A percentile compares a stretch with the other conserved stretches of the same genome.
These are phyloP conservation scores for Frieseomelitta varia DNA, from an alignment of 1,140 invertebrate genomes.

Conservation along the genomic window DNA sequence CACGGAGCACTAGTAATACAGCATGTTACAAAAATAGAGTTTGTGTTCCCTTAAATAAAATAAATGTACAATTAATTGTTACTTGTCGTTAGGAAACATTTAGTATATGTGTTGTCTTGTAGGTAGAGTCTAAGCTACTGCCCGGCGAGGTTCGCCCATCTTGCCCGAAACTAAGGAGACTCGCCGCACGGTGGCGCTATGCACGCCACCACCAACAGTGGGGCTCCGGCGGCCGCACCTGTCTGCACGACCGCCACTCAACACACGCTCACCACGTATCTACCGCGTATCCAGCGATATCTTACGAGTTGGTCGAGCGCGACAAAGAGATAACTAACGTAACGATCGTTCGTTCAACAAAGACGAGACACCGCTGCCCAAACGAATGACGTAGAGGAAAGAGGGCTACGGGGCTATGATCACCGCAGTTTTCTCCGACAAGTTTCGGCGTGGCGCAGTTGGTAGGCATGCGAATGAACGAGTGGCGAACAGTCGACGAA, in stretches of 20 bases:
- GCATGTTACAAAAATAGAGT: constrained; percentile 76
- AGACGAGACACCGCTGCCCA: background rate
- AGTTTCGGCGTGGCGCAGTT: constrained; percentile 55
- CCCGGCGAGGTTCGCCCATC: constrained; percentile 80
- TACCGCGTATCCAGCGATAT: constrained; percentile 4
- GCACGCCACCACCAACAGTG: constrained; percentile 37
- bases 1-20: constrained; percentile 64
- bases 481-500: constrained; percentile 22
- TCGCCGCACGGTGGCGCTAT: constrained; percentile 69
- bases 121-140: constrained; percentile 82
- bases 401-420: constrained; percentile 20
- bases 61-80: constrained; percentile 73
- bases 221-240: constrained; percentile 75
- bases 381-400: constrained; percentile 26
- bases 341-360: background rate
- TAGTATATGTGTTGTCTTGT: constrained; percentile 79
- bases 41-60: constrained; percentile 72
- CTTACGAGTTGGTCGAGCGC: constrained; percentile 15
- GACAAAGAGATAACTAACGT: constrained; percentile 35
- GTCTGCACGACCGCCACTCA: constrained; percentile 62
- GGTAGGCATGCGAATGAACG: constrained; percentile 59
- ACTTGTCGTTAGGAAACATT: constrained; percentile 78
- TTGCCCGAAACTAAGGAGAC: constrained; percentile 76
- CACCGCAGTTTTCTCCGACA: constrained; percentile 36
- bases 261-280: constrained; percentile 39